Evolutionary conservation across 1,140 invertebrate genomes (phyloP), one percentile per base, ranked within the genome.

Genomic region (Sminthurinus signatus): DNA sequence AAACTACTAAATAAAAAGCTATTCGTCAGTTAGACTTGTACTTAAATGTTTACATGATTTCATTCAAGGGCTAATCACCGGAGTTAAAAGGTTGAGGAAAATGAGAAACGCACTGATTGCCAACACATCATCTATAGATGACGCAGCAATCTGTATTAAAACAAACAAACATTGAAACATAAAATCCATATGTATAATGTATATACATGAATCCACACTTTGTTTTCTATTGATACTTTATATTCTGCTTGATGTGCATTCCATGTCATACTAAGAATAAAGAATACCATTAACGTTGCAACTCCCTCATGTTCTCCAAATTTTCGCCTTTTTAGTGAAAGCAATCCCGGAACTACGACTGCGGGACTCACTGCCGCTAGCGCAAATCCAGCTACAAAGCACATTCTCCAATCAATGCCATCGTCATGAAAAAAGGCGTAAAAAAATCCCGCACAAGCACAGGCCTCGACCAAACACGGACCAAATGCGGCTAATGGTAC

Each of bases 141-240:
- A 83, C 1, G 93, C 91, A 0, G 94, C 94, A 39, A 98, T 91
- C 44, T 96, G 88, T n/a, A 97, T n/a, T n/a, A n/a, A n/a, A n/a
- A n/a, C n/a, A n/a, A n/a, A n/a, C n/a, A n/a, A n/a, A n/a, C n/a
- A n/a, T n/a, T n/a, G n/a, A n/a, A n/a, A n/a, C n/a, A n/a, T n/a
- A n/a, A n/a, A n/a, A n/a, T n/a, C n/a, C n/a, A n/a, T n/a, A n/a
- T n/a, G n/a, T n/a, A n/a, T n/a, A n/a, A n/a, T n/a, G n/a, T n/a
- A n/a, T n/a, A n/a, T n/a, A n/a, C n/a, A n/a, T n/a, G n/a, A n/a
- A n/a, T n/a, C n/a, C n/a, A n/a, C n/a, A n/a, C n/a, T n/a, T n/a
- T n/a, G n/a, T n/a, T n/a, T n/a, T n/a, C n/a, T n/a, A n/a, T n/a
- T n/a, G n/a, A n/a, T n/a, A n/a, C n/a, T n/a, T n/a, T n/a, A n/a